phyloP scores from a whole-genome alignment of 2,888 invertebrate genomes.

The Drosophila anceps region DNA sequence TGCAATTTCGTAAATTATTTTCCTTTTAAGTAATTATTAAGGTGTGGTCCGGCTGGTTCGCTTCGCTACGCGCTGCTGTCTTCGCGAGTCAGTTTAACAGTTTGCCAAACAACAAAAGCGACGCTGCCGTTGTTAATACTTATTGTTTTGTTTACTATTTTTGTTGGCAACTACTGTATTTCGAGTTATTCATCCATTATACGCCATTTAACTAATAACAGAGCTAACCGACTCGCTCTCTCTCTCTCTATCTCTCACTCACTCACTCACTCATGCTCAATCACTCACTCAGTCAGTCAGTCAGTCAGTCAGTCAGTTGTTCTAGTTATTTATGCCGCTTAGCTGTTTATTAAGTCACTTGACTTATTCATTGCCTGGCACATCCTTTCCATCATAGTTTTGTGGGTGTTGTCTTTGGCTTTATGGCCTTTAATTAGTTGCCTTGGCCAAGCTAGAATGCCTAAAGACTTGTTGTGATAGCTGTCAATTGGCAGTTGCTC shows the following conservation, averaged over 20 bases:
- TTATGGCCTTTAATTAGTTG: constrained; percentile 48
- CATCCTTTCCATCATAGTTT: constrained; percentile 65
- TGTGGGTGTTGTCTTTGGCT: constrained; percentile 48
- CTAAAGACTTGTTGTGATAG: constrained; percentile 1
- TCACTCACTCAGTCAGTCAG: constrained; percentile 33
- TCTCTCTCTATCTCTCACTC: constrained; percentile 37
- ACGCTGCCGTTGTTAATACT: constrained; percentile 41
- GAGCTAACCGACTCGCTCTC: constrained; percentile 25
- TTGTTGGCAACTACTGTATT: constrained; percentile 46
- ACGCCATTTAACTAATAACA: constrained; percentile 81
- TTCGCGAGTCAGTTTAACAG: constrained; percentile 58
- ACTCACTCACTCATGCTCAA: constrained; percentile 26
- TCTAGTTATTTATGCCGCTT: constrained; percentile 27
- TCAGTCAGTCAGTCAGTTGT: constrained; percentile 21
- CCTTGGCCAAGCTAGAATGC: background rate
- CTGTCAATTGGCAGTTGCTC: constrained; percentile 50
- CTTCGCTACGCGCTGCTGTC: constrained; percentile 30
- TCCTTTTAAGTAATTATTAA: constrained; percentile 86
- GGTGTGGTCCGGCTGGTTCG: constrained; percentile 82
- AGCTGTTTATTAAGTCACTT: constrained; percentile 54
- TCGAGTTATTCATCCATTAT: constrained; percentile 79
- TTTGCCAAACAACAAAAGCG: constrained; percentile 70
- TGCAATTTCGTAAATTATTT: constrained; percentile 85
- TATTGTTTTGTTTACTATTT: constrained; percentile 62
- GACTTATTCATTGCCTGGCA: constrained; percentile 57